Conservation (phyloP, 2,113 vertebrate species). For the Agelaius tricolor region DNA sequence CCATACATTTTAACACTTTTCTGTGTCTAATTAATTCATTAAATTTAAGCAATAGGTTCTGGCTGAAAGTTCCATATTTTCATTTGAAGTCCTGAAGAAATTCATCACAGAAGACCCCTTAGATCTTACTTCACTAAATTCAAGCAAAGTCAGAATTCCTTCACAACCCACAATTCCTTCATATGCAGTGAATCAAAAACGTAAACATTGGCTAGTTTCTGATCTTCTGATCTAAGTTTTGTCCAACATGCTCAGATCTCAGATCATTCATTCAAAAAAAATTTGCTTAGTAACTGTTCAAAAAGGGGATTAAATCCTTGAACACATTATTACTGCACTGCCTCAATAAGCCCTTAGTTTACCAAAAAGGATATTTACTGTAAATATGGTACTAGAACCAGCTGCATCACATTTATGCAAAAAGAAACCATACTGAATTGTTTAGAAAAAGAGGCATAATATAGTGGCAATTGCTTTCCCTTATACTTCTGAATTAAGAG, state of each 20-base stretch:
- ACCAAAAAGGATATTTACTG: conserved; percentile 60
- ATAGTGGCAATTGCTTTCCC: conserved; percentile 63
- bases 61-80: background rate
- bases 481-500: conserved; percentile 73
- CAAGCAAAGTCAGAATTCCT: conserved; percentile 13
- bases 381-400: conserved; percentile 70
- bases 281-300: conserved; percentile 31
- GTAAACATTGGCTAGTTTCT: conserved; percentile 16
- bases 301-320: conserved; percentile 55
- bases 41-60: conserved; percentile 20
- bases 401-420: conserved; percentile 75
- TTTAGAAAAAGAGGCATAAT: conserved; percentile 74
- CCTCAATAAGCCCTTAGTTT: conserved; percentile 65
- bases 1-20: conserved; percentile 9
- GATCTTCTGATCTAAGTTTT: conserved; percentile 11
- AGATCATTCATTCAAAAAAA: conserved; percentile 24
- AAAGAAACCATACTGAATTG: conserved; percentile 74
- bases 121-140: conserved; percentile 18
- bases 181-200: conserved; percentile 26
- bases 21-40: conserved; percentile 31
- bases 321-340: conserved; percentile 38
- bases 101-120: conserved; percentile 10
- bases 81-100: conserved; percentile 52
- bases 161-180: background rate
- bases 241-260: background rate